Base-by-base conservation (phyloP, 2,113 vertebrate genomes). In the Lontra canadensis region DNA sequence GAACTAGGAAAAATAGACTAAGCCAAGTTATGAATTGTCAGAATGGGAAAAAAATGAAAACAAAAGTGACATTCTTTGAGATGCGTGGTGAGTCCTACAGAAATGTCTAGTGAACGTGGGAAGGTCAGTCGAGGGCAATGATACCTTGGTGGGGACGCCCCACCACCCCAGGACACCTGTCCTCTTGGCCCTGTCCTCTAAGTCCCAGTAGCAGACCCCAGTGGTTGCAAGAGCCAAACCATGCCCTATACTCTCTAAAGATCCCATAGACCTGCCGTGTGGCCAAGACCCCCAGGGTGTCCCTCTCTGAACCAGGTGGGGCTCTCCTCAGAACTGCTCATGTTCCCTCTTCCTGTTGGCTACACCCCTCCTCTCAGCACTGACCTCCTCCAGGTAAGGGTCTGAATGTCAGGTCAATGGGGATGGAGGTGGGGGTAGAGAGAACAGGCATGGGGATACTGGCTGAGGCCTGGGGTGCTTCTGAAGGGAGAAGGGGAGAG, bases 251-350 rank as follows among this genome's bases (percentile, higher is more conserved):
- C 1, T 6, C 42, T 52, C 36, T 17, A 49, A 26, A 31, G 82
- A 65, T 26, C 6, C 31, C 14, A 10, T 21, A 25, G 14, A 18
- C 26, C 3, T 5, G 65, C 36, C 0, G 14, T 0, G 0, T 2
- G 4, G 9, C 42, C 13, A 4, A 8, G 10, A 20, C 8, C 55
- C 4, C 29, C 7, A 1, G 26, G 5, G 57, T 1, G 13, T 14
- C 25, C 20, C 47, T 59, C 20, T 29, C 47, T 6, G 13, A 78
- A 65, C 4, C 4, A 13, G 9, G 12, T 15, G 26, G 42, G n/a
- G 18, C 11, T n/a, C 69, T 25, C 34, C 15, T n/a, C 57, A 25
- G 59, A 74, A 34, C n/a, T 15, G 20, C 29, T n/a, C 39, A 4
- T 25, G 34, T 31, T 18, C 15, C 15, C 23, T 10, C 52, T 73